Conservation (phyloP, 2,888 invertebrate genomes). For the Cheilosia impressa region DNA sequence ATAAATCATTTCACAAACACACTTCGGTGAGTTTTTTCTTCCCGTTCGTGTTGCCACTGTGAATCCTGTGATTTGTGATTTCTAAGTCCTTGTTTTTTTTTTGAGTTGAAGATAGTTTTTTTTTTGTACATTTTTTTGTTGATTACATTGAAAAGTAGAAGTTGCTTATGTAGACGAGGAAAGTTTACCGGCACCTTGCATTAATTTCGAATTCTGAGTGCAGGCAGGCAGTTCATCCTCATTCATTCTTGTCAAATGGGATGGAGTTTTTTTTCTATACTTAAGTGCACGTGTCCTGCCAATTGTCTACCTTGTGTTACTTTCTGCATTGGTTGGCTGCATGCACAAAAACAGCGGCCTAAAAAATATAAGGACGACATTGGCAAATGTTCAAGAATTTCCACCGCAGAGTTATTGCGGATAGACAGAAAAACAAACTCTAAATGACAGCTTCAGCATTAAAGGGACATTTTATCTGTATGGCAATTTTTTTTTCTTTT, state of each 20-base stretch:
- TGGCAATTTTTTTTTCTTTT: slow-evolving; percentile 13
- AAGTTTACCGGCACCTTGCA: slow-evolving; percentile 72
- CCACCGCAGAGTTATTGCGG: slow-evolving; percentile 40
- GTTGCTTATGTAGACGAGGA: slow-evolving; percentile 15
- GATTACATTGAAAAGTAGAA: slow-evolving; percentile 43
- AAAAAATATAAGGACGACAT: slow-evolving; percentile 37
- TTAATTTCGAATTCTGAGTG: slow-evolving; percentile 46
- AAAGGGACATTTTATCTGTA: slow-evolving; percentile 23
- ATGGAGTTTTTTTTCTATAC: slow-evolving; percentile 11
- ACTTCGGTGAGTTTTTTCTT: slow-evolving; percentile 52
- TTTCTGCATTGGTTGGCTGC: slow-evolving; percentile 38
- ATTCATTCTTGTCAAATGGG: slow-evolving; percentile 62
- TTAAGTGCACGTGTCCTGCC: slow-evolving; percentile 63
- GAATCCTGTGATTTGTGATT: slow-evolving; percentile 34
- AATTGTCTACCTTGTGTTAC: slow-evolving; percentile 57
- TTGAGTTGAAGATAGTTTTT: slow-evolving; percentile 5
- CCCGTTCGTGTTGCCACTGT: neutral
- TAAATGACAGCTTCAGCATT: slow-evolving; percentile 53
- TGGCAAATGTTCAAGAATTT: slow-evolving; percentile 69
- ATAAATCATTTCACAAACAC: slow-evolving; percentile 68
- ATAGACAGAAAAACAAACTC: slow-evolving; percentile 44
- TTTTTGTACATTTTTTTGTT: slow-evolving; percentile 11
- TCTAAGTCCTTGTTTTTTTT: slow-evolving; percentile 36
- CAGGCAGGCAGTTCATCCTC: slow-evolving; percentile 46
- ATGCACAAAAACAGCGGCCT: slow-evolving; percentile 32